Base-by-base conservation (phyloP, 2,888 invertebrate genomes). In the Sarcophaga carnaria region DNA sequence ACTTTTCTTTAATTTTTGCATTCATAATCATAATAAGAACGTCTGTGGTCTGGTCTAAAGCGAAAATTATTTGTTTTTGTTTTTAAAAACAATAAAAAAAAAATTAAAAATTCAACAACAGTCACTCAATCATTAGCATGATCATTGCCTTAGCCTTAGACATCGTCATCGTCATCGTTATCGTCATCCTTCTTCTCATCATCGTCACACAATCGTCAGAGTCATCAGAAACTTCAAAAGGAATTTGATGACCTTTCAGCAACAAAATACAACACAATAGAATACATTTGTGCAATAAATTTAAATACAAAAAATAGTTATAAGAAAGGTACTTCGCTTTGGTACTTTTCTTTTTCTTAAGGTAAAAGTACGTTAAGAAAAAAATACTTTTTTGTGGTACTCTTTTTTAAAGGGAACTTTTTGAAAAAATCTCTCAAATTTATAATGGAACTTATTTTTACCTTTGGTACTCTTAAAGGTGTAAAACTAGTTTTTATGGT, bases 91-190 rank as follows among this genome's bases (percentile, higher is more conserved):
- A 22, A 37, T 6, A 45, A 78, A 76, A 69, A 82, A 62, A 20
- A 78, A 84, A 87, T 87, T 87, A 84, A 84, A 77, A 72, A 87
- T 87, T 78, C 87, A 79, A 87, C 82, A 87, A 87, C 82, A 87
- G 87, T 81, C 87, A 87, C 81, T 87, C 87, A 82, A 84, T 87
- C 87, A 87, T 87, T 83, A 80, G 78, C 75, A 81, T 79, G 22
- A 74, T 74, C 59, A n/a, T n/a, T 22, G 27, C 49, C 5, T 11
- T 66, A 17, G 17, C 70, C 69, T 64, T 37, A 37, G 37, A 11
- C 1, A 25, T 59, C 54, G 76, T 78, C 74, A 74, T 81, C 54
- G 76, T 78, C 74, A 74, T 81, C 69, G 63, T 64, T 71, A 76
- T 76, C 85, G 80, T 54, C 77, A 81, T 60, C 67, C 6, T 37